Evolutionary conservation across 2,797 vertebrate species (phyloP), one percentile per base, ranked within the genome.

Genomic region (Epinephelus malabaricus): DNA sequence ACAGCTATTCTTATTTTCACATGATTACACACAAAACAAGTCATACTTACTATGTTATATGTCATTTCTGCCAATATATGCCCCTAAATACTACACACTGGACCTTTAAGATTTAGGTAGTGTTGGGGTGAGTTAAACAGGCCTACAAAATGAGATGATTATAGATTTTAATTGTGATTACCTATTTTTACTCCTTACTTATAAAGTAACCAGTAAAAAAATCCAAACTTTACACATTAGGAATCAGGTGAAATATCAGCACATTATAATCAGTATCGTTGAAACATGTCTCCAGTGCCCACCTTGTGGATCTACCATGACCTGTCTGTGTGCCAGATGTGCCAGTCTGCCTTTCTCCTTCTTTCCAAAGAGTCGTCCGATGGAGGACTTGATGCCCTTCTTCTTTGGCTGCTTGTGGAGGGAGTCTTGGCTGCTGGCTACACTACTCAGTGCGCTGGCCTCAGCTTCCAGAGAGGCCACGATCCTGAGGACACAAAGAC

Each of bases 371-470:
- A 99, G 94, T 30, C 98, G 96, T n/a, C 98, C 98, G 79, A 99
- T 99, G 78, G 98, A 99, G 78, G 98, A 99, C 82, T 99, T 99
- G 94, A 99, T 99, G 87, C 98, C 98, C 93, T 99, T 99, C 93
- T 99, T 99, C 94, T 99, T 99, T 23, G 98, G 97, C 92, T 98
- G 97, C 95, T 99, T 99, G 93, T 98, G 97, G 50, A 99, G 95
- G 27, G 98, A 99, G 86, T 99, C 98, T 87, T 98, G 97, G 93
- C 98, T 99, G 95, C 98, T 99, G 79, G 90, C 97, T 74, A 98
- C 93, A 82, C 98, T 99, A 87, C 97, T 97, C 88, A 98, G 95
- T 72, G 97, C 95, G 76, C 98, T 96, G 84, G 94, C 97, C 87
- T 99, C 98, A 21, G 96, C 95, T 82, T 99, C 98, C 93, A 99